Percentiles rank a stretch among this genome's conserved stretches.
Conservation (phyloP, 2,797 vertebrate species). For the Diglossa cyanea region DNA sequence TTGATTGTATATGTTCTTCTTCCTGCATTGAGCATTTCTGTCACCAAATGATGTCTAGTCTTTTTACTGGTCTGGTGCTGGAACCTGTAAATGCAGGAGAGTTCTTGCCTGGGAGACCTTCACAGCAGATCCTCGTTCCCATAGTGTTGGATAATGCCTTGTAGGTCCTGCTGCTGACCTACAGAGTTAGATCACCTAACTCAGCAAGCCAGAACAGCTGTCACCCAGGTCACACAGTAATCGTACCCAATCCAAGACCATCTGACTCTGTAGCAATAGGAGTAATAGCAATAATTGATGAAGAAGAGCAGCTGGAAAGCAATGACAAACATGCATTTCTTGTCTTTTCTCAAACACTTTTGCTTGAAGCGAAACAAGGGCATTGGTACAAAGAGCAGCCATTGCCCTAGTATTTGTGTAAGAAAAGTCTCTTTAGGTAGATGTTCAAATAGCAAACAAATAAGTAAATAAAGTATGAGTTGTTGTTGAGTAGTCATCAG, state of each 20-base stretch:
- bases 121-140: neutral
- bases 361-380: neutral
- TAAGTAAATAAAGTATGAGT: neutral
- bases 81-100: neutral
- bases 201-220: neutral
- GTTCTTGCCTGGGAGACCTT: neutral
- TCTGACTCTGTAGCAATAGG: neutral
- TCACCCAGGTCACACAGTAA: neutral
- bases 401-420: neutral
- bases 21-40: neutral
- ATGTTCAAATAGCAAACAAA: neutral
- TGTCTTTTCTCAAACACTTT: neutral
- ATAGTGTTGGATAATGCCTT: neutral
- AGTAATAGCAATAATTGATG: neutral
- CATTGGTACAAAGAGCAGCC: neutral
- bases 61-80: neutral
- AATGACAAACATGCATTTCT: neutral
- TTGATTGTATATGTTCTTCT: neutral
- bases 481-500: neutral
- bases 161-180: neutral
- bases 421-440: neutral
- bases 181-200: neutral
- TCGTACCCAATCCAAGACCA: neutral
- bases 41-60: fast-evolving
- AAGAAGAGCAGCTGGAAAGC: neutral